Base-by-base conservation (phyloP, 2,113 vertebrate genomes). In the Oncorhynchus kisutch region DNA sequence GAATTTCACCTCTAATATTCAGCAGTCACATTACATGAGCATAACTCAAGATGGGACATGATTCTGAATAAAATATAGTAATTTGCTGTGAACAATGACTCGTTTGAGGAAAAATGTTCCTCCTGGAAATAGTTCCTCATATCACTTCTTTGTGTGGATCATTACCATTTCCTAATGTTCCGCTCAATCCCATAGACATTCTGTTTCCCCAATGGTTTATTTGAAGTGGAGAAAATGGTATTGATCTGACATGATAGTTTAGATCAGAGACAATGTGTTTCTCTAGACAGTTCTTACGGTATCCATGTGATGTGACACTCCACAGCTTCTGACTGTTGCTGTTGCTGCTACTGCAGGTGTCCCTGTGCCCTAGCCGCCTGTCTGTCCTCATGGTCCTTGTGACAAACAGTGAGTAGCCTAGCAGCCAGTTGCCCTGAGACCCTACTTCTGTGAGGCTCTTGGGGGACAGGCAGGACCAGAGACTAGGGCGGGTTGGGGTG, bases 141-240 rank as follows among this genome's bases (percentile, higher is more conserved):
- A 48, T 70, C 67, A 48, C 5, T 70, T 48, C 12, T 24, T 22
- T 25, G 13, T 48, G 34, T 14, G 68, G 67, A 70, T 11, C 34
- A 70, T 45, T 70, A 45, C 18, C 16, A 70, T 27, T 12, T 68
- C 66, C 29, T 70, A 22, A n/a, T 48, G n/a, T 22, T 49, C 13
- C n/a, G 5, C 39, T 70, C 20, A 39, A 48, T 62, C n/a, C 7
- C 7, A 62, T 62, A 62, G 59, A 62, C 6, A 62, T 62, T n/a
- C 59, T 16, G 16, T 62, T 22, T 11, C 22, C 48, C 20, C 54
- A 48, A 39, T 29, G 68, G 48, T 22, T 31, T 8, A 60, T 59
- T 60, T 62, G 48, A 70, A 49, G 29, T 60, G 27, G 51, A 62
- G 71, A 72, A 60, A 34, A 59, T 60, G 13, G 67, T 34, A 71